Evolutionary conservation across 2,113 vertebrate genomes (phyloP).

Genomic region (Paramormyrops kingsleyae): DNA sequence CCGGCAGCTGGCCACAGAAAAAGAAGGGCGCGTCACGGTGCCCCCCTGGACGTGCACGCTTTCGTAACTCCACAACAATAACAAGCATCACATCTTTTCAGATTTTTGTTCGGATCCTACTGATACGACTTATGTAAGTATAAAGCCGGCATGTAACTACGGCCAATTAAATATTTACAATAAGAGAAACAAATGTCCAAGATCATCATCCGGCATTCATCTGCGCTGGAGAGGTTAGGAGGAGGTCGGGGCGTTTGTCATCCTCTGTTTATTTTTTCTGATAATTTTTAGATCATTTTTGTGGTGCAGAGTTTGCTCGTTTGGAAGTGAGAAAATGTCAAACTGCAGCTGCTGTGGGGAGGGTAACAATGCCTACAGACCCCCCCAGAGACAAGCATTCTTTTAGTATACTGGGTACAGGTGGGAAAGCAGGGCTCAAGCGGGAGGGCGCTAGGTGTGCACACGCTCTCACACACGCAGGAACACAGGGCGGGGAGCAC

Average conservation of each 20-base stretch:
- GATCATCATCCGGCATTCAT: neutral
- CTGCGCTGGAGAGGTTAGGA: neutral
- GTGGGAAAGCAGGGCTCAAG: neutral
- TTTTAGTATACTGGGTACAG: neutral
- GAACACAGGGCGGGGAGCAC: slow-evolving; percentile 41
- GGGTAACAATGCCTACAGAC: neutral
- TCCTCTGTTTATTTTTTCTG: neutral
- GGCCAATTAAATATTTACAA: slow-evolving; percentile 1
- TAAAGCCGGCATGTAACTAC: neutral
- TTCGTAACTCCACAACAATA: neutral
- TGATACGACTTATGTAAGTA: neutral
- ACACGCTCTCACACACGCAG: neutral
- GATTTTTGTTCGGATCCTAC: neutral
- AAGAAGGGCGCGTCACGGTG: neutral
- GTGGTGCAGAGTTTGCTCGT: neutral
- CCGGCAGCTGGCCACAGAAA: neutral
- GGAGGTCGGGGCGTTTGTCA: neutral
- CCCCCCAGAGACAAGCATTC: neutral
- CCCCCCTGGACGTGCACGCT: neutral
- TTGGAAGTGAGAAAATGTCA: neutral
- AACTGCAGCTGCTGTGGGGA: neutral
- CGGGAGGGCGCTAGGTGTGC: neutral
- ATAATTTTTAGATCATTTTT: neutral
- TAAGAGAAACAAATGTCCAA: neutral
- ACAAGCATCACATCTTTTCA: neutral